These are phyloP conservation scores for Melanotaenia duboulayi DNA, from an alignment of 2,113 vertebrate species.

Conservation along the genomic window DNA sequence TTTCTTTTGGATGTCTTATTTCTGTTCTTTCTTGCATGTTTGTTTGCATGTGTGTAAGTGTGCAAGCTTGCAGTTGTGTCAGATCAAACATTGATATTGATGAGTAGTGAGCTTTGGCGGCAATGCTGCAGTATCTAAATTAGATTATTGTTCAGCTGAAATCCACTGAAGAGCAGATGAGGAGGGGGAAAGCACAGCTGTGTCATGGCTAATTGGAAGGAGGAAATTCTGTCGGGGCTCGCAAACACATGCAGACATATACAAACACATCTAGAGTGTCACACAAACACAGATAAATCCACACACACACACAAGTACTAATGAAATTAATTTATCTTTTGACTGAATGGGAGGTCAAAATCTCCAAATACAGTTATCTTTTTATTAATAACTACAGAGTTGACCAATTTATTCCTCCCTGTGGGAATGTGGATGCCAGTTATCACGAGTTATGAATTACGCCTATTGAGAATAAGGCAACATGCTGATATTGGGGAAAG, in stretches of 20 bases:
- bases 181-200: slow-evolving; percentile 67
- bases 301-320: slow-evolving; percentile 10
- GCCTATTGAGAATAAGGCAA: no score
- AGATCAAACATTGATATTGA: slow-evolving; percentile 55
- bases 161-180: slow-evolving; percentile 59
- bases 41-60: background rate
- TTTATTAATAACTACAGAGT: background rate
- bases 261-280: background rate
- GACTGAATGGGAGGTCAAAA: background rate
- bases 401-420: background rate
- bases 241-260: background rate
- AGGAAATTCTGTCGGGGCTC: slow-evolving; percentile 19
- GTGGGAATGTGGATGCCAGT: background rate
- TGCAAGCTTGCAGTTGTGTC: slow-evolving; percentile 20
- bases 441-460: no score
- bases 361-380: background rate
- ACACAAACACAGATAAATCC: background rate
- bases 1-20: slow-evolving; percentile 20
- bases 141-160: slow-evolving; percentile 65
- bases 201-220: slow-evolving; percentile 58
- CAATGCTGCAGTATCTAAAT: slow-evolving; percentile 47
- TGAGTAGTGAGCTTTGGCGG: slow-evolving; percentile 53
- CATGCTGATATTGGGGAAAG: no score
- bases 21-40: slow-evolving; percentile 10
- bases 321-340: background rate